Evolutionary conservation across 2,888 invertebrate species (phyloP).

Genomic region (Caenorhabditis becei): DNA sequence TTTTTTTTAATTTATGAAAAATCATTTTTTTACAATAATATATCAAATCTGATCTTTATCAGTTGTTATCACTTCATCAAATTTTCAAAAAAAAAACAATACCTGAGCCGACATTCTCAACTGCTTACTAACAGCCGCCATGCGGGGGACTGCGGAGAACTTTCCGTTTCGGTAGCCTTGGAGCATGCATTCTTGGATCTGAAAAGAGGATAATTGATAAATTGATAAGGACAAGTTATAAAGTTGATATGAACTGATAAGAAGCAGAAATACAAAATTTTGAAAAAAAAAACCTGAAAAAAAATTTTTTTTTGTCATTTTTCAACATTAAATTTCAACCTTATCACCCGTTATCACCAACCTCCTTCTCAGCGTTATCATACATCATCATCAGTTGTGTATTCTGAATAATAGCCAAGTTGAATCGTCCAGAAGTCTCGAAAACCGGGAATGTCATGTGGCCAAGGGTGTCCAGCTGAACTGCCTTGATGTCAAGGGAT

Average conservation of each 20-base stretch:
- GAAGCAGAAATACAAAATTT: too few relatives aligned
- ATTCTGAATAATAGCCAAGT: conserved; percentile 67
- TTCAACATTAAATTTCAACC: background rate
- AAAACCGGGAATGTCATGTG: conserved; percentile 71
- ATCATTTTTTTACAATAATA: too few relatives aligned
- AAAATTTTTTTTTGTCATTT: background rate
- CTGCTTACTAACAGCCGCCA: conserved; percentile 55
- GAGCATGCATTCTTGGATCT: conserved; percentile 67
- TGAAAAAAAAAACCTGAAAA: conserved; percentile 6
- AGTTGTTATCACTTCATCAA: too few relatives aligned
- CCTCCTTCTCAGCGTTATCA: conserved; percentile 74
- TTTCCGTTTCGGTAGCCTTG: conserved; percentile 68
- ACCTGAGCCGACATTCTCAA: conserved; percentile 64
- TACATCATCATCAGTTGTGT: conserved; percentile 65
- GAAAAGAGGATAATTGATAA: too few relatives aligned
- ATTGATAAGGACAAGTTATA: background rate
- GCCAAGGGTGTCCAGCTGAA: conserved; percentile 76
- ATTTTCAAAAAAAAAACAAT: too few relatives aligned
- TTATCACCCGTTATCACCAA: conserved; percentile 18
- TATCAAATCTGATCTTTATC: too few relatives aligned
- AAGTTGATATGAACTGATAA: too few relatives aligned
- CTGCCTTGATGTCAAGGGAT: conserved; percentile 74
- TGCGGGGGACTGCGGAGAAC: conserved; percentile 66
- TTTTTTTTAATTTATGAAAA: too few relatives aligned
- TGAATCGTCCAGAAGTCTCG: conserved; percentile 69